Base-by-base conservation (phyloP, 2,888 invertebrate species). In the Hipparchia semele region DNA sequence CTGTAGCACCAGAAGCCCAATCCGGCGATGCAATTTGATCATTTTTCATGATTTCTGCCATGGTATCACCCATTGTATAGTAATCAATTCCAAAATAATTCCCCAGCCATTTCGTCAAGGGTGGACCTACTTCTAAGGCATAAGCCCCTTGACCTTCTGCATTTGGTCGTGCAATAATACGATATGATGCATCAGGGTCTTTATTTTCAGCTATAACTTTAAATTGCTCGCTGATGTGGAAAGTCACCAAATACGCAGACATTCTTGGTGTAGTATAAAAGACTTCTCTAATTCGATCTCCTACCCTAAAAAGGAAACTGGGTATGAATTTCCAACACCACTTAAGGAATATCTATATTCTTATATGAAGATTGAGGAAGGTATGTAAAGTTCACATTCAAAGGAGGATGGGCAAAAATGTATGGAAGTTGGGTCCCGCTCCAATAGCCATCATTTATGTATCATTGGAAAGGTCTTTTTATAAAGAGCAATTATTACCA, bases 171-270 rank as follows among this genome's bases (percentile, higher is more conserved):
- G 91, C 92, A 0, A 93, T 81, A 64, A 94, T 90, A 9, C 92
- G 88, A 72, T 94, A 94, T 0, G 92, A 83, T 33, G 80, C 83
- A 0, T 60, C 75, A 0, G 56, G 2, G 66, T 90, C 80, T 2
- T 85, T 79, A 73, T 91, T 89, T 8, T 90, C 86, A 12, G 93
- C 92, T 13, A 94, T 89, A 0, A 88, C 87, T 1, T 75, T 81
- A 59, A 92, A 94, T 46, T 90, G 88, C 75, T 92, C 91, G 69
- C 92, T 92, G 12, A 94, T 89, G 70, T 94, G 94, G 83, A 98
- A 96, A 0, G 98, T 98, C 0, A 98, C 95, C 59, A 98, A 89
- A 82, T 99, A 99, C 0, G 98, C 97, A 3, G 97, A 96, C 97
- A 98, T 98, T 75, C 90, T 88, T 0, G 96, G 96, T 0, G 96